Evolutionary conservation across 2,797 vertebrate genomes (phyloP).

Genomic region (Rhynchotus rufescens): DNA sequence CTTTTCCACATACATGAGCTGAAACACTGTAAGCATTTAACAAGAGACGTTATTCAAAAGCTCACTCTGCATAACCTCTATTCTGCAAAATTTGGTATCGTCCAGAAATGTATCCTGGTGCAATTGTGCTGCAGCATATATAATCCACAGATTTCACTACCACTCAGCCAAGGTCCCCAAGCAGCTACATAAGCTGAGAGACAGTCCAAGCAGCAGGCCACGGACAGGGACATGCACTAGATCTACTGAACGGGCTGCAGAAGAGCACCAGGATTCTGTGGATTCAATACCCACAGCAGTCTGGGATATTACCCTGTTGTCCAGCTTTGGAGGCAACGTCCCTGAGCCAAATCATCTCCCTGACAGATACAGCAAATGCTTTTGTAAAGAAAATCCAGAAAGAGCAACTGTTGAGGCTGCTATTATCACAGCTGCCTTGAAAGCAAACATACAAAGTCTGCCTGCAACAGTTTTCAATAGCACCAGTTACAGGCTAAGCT

Average conservation of each 20-base stretch:
- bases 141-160: not conserved
- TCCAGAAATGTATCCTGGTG: rapidly evolving
- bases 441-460: conserved; percentile 28
- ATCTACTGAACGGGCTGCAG: not conserved
- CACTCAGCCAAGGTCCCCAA: not conserved
- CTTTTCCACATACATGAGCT: not conserved
- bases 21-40: not conserved
- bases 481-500: conserved; percentile 35
- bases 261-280: not conserved
- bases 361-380: not conserved
- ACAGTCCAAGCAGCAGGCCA: not conserved
- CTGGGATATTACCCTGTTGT: not conserved
- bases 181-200: not conserved
- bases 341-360: not conserved
- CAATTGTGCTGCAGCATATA: not conserved
- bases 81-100: not conserved
- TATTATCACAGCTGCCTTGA: conserved; percentile 61
- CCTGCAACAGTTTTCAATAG: conserved; percentile 34
- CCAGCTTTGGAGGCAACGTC: not conserved
- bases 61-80: rapidly evolving
- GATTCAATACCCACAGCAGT: rapidly evolving
- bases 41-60: not conserved
- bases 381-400: not conserved
- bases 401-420: conserved; percentile 46
- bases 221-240: not conserved